Conservation (phyloP, 2,113 vertebrate species). For the Pachyramphus minor region DNA sequence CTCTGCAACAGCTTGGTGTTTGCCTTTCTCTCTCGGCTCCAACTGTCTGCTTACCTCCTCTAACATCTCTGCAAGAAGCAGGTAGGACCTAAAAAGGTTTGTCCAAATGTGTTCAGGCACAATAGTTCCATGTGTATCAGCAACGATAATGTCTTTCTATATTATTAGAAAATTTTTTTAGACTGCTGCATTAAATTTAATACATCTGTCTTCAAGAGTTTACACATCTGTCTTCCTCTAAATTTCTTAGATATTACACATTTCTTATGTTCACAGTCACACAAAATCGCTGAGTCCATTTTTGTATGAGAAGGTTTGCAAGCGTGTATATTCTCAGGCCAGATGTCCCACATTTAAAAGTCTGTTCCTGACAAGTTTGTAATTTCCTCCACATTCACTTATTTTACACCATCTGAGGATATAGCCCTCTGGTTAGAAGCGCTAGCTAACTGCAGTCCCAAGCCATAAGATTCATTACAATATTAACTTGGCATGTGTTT, state of each 20-base stretch:
- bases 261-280: not conserved
- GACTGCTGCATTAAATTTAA: not conserved
- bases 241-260: not conserved
- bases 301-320: not conserved
- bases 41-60: not conserved
- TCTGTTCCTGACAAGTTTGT: not conserved
- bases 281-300: not conserved
- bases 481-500: slow-evolving; percentile 51
- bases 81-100: not conserved
- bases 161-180: not conserved
- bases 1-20: not conserved
- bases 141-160: not conserved
- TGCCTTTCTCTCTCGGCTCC: not conserved
- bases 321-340: not conserved
- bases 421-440: not conserved
- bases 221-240: not conserved
- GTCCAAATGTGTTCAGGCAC: not conserved
- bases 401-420: not conserved
- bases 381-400: not conserved
- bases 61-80: not conserved
- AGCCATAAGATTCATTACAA: slow-evolving; percentile 32
- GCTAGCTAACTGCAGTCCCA: not conserved
- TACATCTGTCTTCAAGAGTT: not conserved
- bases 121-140: not conserved
- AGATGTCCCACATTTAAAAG: not conserved